Evolutionary conservation across 2,888 invertebrate species (phyloP).

Genomic region (Rhaphigaster nebulosa): DNA sequence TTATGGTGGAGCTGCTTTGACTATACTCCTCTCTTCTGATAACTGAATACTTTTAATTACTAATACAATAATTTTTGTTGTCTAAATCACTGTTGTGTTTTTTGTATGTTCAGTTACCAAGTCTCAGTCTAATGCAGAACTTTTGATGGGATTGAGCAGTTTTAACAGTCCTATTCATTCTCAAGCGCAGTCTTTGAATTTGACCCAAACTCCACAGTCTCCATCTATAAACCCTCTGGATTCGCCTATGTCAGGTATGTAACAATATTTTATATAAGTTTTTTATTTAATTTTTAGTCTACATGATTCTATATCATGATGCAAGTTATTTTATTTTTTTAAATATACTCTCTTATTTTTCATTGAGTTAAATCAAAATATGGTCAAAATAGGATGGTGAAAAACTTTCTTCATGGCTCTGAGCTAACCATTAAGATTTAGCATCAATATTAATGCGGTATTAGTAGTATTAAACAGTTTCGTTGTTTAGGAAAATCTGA

Average conservation of each 20-base stretch:
- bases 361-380: not conserved
- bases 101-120: constrained; percentile 49
- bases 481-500: too few relatives aligned
- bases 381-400: not conserved
- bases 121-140: constrained; percentile 65
- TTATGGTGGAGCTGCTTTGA: too few relatives aligned
- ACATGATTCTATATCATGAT: not conserved
- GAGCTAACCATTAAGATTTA: too few relatives aligned
- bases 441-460: too few relatives aligned
- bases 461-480: too few relatives aligned
- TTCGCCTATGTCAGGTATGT: constrained; percentile 58
- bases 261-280: not conserved
- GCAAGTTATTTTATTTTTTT: not conserved
- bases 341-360: not conserved
- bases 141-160: constrained; percentile 65
- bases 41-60: not conserved
- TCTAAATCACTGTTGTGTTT: not conserved
- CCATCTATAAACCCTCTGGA: constrained; percentile 60
- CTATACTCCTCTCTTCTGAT: too few relatives aligned
- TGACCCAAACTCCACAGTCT: constrained; percentile 25
- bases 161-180: constrained; percentile 36
- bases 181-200: not conserved
- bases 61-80: not conserved
- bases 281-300: not conserved
- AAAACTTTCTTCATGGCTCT: too few relatives aligned